phyloP scores from a whole-genome alignment of 2,888 invertebrate genomes.

The Drosophila seclusa region DNA sequence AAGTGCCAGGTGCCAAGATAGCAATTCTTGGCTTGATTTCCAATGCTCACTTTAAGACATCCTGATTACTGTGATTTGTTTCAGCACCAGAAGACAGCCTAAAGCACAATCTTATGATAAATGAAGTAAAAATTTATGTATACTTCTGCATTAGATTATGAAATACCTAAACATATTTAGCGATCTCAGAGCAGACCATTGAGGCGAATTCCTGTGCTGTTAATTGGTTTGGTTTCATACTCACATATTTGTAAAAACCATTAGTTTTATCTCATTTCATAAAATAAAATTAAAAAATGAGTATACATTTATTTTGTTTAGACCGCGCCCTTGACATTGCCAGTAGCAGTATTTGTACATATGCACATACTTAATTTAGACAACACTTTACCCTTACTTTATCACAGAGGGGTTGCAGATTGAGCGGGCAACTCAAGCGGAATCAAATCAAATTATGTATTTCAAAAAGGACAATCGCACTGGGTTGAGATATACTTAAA shows the following conservation, averaged over 20 bases:
- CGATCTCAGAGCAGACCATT: conserved; percentile 3
- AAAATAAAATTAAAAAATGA: not conserved
- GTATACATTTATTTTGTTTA: not conserved
- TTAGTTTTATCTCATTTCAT: not conserved
- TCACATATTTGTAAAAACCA: not conserved
- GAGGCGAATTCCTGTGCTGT: not conserved
- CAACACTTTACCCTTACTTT: not conserved
- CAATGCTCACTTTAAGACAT: not conserved
- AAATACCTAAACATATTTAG: conserved; percentile 19
- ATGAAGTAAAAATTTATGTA: conserved; percentile 13
- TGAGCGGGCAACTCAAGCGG: conserved; percentile 61
- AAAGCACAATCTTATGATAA: conserved; percentile 1
- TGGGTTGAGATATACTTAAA: conserved; percentile 29
- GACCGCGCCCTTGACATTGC: conserved; percentile 1
- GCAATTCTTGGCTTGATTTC: not conserved
- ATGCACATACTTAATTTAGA: conserved; percentile 1
- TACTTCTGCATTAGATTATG: conserved; percentile 12
- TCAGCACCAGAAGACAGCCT: conserved; percentile 1
- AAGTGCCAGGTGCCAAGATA: not conserved
- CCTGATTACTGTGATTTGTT: not conserved
- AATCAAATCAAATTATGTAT: conserved; percentile 73
- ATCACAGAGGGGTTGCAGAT: conserved; percentile 32
- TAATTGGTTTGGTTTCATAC: not conserved
- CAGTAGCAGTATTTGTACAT: not conserved
- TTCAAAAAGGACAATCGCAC: conserved; percentile 45